A percentile compares a stretch with the other conserved stretches of the same genome.
Evolutionary conservation across 2,888 invertebrate genomes (phyloP).

Genomic region (Parascotia fuliginaria): DNA sequence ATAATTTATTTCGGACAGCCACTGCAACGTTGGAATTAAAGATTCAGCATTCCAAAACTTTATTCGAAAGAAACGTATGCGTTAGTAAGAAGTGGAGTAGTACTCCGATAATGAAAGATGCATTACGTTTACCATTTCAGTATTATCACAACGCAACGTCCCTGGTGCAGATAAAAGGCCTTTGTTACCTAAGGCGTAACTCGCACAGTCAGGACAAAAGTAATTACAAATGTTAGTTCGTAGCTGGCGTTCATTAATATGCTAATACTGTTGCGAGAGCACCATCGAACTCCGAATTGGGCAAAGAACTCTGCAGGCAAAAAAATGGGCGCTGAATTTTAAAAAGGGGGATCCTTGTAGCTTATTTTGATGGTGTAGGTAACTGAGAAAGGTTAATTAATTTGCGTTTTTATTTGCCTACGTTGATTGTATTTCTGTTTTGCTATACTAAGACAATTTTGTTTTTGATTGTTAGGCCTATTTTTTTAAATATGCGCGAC

Average conservation of each 20-base stretch:
- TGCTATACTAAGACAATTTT: conserved; percentile 26
- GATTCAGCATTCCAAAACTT: conserved; percentile 1
- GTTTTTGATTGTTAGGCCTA: conserved; percentile 9
- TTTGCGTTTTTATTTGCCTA: conserved; percentile 48
- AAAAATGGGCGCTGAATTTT: conserved; percentile 53
- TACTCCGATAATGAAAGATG: conserved; percentile 14
- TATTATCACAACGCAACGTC: conserved; percentile 14
- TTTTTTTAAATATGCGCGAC: conserved; percentile 11
- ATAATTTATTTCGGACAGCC: not conserved
- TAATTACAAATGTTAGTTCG: conserved; percentile 56
- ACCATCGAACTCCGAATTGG: conserved; percentile 66
- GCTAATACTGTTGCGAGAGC: conserved; percentile 65
- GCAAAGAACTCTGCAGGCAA: conserved; percentile 45
- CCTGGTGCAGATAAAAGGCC: conserved; percentile 21
- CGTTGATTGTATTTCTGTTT: conserved; percentile 43
- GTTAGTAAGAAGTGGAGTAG: no score
- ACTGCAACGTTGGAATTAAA: not conserved
- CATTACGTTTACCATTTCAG: conserved; percentile 20
- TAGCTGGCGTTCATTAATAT: conserved; percentile 70
- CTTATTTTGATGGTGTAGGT: conserved; percentile 55
- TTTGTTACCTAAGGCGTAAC: conserved; percentile 44
- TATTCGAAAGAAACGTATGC: not conserved
- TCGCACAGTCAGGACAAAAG: conserved; percentile 51
- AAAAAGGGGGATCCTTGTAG: conserved; percentile 45
- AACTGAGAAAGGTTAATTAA: conserved; percentile 52